A percentile compares a stretch with the other conserved stretches of the same genome.
phyloP scores from a whole-genome alignment of 2,797 vertebrate species.

The Dendrocincla fuliginosa region DNA sequence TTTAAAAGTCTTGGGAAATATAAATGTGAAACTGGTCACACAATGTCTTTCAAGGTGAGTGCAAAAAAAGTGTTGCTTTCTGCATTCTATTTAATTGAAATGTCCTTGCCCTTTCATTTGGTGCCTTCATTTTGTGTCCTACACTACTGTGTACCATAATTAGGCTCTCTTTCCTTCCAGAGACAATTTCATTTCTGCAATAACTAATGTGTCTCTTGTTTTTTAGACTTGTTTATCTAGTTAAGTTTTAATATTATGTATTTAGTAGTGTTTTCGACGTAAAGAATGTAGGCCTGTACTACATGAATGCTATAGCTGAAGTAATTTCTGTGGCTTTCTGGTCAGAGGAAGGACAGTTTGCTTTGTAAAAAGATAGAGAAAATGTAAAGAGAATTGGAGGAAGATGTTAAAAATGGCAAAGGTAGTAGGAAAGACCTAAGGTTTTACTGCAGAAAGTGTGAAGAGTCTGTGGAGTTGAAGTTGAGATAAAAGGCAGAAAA shows the following conservation, averaged over 20 bases:
- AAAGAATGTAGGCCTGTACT: background rate
- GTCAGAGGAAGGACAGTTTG: background rate
- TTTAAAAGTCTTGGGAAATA: conserved; percentile 2
- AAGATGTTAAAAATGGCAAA: background rate
- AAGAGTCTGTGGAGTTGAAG: background rate
- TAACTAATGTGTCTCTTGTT: background rate
- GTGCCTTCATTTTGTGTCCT: background rate
- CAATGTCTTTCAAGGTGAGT: background rate
- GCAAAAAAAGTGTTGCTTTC: background rate
- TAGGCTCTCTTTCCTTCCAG: background rate
- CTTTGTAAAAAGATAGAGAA: background rate
- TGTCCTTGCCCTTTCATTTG: background rate
- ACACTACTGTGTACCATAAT: background rate
- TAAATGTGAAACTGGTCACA: background rate
- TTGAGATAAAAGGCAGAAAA: background rate
- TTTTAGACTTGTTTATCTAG: background rate
- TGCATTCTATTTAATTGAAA: background rate
- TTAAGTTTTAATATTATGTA: background rate
- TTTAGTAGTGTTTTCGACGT: background rate
- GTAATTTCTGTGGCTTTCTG: background rate
- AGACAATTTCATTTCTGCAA: background rate
- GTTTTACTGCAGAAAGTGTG: background rate
- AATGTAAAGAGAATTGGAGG: background rate
- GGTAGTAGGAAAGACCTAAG: background rate
- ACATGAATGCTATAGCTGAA: background rate